Evolutionary conservation across 2,888 invertebrate species (phyloP), one percentile per base, ranked within the genome.

Genomic region (Teinopalpus imperialis): DNA sequence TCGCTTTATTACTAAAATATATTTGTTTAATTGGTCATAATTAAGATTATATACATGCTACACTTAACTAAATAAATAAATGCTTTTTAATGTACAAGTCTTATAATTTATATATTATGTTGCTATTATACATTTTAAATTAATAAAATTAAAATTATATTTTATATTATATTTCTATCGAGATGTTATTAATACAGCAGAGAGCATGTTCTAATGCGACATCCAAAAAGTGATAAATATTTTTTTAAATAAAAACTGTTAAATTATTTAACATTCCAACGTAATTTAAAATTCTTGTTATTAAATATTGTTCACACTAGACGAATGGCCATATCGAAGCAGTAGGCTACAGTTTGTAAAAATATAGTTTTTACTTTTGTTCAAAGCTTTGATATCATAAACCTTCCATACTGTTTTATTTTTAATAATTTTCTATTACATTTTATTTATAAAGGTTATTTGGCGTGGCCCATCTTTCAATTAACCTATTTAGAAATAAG

Each of bases 41-140:
- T 73, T 77, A 70, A 65, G 63, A 50, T 67, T 75, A 75, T 57
- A 48, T 50, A 63, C 39, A 49, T 35, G 9, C 29, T 63, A 61
- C 54, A 8, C n/a, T 50, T 54, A 48, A 51, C 50, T 67, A 69
- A 58, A 76, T 81, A 77, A 81, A 81, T 82, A 81, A 81, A 81
- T 83, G 75, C 75, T 62, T 59, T 65, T 68, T 56, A 73, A 71
- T 78, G 67, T 79, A 81, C 74, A 78, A 57, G 47, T 49, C 32
- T 27, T 13, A 32, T 12, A 20, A 6, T 27, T n/a, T n/a, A n/a
- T n/a, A n/a, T n/a, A n/a, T n/a, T n/a, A n/a, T n/a, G n/a, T n/a
- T n/a, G n/a, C n/a, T n/a, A n/a, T n/a, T n/a, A n/a, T n/a, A n/a
- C n/a, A n/a, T n/a, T n/a, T n/a, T n/a, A n/a, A n/a, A n/a, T n/a